Conservation (phyloP, 2,113 vertebrate species). For the Ceuthmochares aereus region DNA sequence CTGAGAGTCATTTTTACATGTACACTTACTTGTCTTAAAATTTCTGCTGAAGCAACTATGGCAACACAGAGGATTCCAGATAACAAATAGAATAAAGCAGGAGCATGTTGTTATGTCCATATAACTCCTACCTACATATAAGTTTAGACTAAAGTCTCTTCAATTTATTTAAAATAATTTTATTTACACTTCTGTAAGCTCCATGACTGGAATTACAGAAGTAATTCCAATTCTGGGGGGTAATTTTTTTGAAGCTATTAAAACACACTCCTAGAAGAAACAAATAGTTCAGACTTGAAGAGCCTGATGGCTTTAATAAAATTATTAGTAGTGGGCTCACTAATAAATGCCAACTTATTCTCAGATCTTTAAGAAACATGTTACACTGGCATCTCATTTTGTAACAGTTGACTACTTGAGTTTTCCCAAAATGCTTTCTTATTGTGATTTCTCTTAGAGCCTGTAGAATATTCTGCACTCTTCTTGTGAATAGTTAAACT, state of each 20-base stretch:
- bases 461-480: background rate
- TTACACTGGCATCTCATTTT: background rate
- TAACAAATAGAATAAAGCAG: background rate
- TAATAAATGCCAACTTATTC: background rate
- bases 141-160: background rate
- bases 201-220: background rate
- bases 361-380: background rate
- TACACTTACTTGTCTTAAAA: background rate
- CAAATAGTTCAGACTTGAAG: background rate
- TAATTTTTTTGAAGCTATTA: background rate
- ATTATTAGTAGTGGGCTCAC: background rate
- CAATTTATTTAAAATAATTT: background rate
- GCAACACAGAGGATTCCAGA: background rate
- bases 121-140: background rate
- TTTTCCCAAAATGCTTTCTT: background rate
- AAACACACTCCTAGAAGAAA: background rate
- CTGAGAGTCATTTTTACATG: background rate
- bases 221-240: background rate
- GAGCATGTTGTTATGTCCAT: background rate
- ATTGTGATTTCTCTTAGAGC: background rate
- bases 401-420: background rate
- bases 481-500: background rate
- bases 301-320: background rate
- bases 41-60: background rate
- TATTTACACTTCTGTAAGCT: background rate